A percentile compares a stretch with the other conserved stretches of the same genome.
These are phyloP conservation scores for Grus americana DNA, from an alignment of 2,113 vertebrate species.

Conservation along the genomic window DNA sequence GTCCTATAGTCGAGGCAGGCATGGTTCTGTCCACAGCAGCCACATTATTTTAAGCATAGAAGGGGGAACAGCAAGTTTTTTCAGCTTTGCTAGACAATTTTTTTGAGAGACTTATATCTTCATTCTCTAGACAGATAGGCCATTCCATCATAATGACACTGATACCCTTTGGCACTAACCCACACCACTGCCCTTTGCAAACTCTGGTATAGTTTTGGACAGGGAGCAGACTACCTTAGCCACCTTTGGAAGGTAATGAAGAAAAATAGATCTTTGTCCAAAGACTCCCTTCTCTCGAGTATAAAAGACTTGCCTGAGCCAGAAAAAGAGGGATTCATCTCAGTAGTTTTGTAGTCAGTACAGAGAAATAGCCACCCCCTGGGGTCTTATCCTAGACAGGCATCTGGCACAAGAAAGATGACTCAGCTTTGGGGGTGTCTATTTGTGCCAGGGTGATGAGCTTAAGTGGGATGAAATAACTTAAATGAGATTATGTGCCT, in stretches of 20 bases:
- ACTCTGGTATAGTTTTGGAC: background rate
- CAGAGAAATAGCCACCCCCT: background rate
- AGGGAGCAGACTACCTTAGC: background rate
- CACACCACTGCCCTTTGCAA: background rate
- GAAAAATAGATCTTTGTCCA: background rate
- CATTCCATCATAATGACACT: background rate
- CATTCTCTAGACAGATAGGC: background rate
- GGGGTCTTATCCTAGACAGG: background rate
- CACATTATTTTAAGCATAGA: background rate
- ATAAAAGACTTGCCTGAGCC: background rate
- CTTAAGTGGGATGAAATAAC: background rate
- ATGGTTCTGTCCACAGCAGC: background rate
- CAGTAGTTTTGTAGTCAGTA: background rate
- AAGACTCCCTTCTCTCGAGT: background rate
- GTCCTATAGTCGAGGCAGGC: background rate
- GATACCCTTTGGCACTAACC: background rate
- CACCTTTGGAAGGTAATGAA: background rate
- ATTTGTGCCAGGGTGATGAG: background rate
- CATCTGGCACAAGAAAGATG: background rate
- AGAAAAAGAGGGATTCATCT: background rate
- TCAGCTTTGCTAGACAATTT: background rate
- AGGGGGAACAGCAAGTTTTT: background rate
- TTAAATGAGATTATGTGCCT: background rate
- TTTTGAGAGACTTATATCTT: background rate
- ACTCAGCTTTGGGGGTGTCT: background rate